These are phyloP conservation scores for Gopherus flavomarginatus DNA, from an alignment of 2,113 vertebrate genomes.

Conservation along the genomic window DNA sequence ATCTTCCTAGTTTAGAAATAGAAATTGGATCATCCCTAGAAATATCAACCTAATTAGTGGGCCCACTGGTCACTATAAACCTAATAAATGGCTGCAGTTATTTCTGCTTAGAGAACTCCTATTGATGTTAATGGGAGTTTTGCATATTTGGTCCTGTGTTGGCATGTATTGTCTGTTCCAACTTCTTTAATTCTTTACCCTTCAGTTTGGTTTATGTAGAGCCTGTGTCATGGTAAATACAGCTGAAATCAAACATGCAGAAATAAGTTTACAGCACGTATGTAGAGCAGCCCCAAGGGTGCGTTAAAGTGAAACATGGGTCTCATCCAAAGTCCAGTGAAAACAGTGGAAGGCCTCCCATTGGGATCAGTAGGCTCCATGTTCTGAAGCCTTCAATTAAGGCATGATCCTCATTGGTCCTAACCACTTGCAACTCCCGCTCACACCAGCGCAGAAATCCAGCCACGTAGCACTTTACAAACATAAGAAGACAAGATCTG, in stretches of 20 bases:
- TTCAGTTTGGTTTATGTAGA: background rate
- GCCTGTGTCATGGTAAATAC: background rate
- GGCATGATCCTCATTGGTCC: background rate
- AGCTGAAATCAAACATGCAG: background rate
- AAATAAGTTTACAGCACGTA: background rate
- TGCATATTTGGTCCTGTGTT: background rate
- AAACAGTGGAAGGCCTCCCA: background rate
- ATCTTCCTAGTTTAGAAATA: background rate
- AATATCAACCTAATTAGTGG: rapidly evolving
- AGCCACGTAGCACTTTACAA: rapidly evolving
- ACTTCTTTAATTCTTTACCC: background rate
- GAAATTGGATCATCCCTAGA: background rate
- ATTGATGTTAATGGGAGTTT: background rate
- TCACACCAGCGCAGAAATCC: background rate
- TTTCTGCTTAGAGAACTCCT: background rate
- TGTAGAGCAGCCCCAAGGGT: background rate
- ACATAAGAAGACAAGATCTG: background rate
- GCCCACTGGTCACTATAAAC: background rate
- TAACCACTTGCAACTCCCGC: rapidly evolving
- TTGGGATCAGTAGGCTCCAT: background rate
- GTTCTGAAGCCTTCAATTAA: background rate
- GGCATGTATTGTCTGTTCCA: rapidly evolving
- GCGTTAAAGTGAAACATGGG: background rate
- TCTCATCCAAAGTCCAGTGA: background rate
- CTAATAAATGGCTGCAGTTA: background rate